Base-by-base conservation (phyloP, 2,113 vertebrate species). In the Malurus alboscapulatus region DNA sequence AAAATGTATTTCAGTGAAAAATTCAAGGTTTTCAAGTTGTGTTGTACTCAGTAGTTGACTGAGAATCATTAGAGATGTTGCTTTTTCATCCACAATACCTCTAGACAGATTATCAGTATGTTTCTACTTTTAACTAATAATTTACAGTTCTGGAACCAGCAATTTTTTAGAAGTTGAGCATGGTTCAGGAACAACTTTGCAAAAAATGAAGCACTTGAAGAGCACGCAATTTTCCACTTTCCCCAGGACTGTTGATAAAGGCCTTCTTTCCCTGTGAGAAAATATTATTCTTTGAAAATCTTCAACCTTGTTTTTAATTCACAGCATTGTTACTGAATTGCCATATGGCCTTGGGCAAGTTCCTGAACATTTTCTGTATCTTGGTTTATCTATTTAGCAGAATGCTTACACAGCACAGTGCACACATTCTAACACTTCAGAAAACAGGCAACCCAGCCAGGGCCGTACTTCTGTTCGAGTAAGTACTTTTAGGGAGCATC, bases 281-380 rank as follows among this genome's bases (percentile, higher is more conserved):
- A 82, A 53, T 68, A 82, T 42, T 95, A 76, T 17, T 81, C 18
- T 78, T 85, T 69, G 58, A 94, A 87, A 91, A 86, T 42, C 36
- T 69, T 73, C 82, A 90, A 45, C 42, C 22, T 85, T 53, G 22
- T 90, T 94, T 95, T 89, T 91, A 94, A 91, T 93, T 94, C 54
- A 54, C 42, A 80, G 27, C 45, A 76, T 94, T 94, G 90, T 90
- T 95, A 95, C 50, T 93, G 90, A 90, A 80, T 82, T 91, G 82
- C 58, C 54, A 26, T 76, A 82, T 51, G 67, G 74, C 92, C 87
- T 65, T 38, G 34, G 62, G 94, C 93, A 83, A 51, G 40, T 84
- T 92, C 81, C 62, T 54, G 66, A 91, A 65, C 50, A 75, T 38
- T 91, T 87, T 85, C 85, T 42, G 3, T 76, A 51, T 85, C 82